A percentile compares a stretch with the other conserved stretches of the same genome.
phyloP scores from a whole-genome alignment of 64 coral and sea anemone species.

The Astreopora myriophthalma region DNA sequence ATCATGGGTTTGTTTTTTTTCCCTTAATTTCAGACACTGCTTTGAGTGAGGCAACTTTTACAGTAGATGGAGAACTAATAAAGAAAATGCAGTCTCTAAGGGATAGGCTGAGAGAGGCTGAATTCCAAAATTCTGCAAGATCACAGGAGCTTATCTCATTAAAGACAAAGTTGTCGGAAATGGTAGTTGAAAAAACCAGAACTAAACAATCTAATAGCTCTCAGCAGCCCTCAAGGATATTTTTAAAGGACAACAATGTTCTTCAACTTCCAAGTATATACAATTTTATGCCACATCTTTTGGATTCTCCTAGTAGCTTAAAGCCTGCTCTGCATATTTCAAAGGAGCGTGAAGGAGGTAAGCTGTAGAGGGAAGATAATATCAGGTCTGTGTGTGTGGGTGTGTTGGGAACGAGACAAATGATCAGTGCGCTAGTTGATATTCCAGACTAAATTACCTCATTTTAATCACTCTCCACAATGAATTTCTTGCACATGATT shows the following conservation, averaged over 20 bases:
- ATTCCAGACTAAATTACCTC: no score
- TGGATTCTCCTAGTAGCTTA: slow-evolving; percentile 80
- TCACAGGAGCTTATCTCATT: slow-evolving; percentile 93
- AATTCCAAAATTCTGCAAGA: slow-evolving; percentile 87
- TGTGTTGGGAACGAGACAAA: no score
- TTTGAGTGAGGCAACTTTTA: neutral
- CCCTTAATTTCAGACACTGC: slow-evolving; percentile 57
- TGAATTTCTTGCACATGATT: no score
- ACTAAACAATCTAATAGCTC: slow-evolving; percentile 18
- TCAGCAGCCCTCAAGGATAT: slow-evolving; percentile 37
- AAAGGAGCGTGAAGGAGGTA: slow-evolving; percentile 89
- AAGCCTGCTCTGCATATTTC: slow-evolving; percentile 80
- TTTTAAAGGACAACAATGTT: slow-evolving; percentile 39
- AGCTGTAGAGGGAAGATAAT: neutral
- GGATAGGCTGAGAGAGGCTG: slow-evolving; percentile 76
- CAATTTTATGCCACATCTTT: slow-evolving; percentile 94
- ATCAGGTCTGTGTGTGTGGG: no score
- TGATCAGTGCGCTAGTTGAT: no score
- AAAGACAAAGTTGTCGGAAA: slow-evolving; percentile 73
- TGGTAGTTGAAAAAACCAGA: slow-evolving; percentile 62
- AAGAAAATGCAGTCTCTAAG: slow-evolving; percentile 72
- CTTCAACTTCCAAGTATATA: slow-evolving; percentile 96
- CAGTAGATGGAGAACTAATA: slow-evolving; percentile 69
- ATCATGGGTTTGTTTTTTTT: slow-evolving; percentile 1
- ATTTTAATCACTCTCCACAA: no score